These are phyloP conservation scores for Pelobates cultripes DNA, from an alignment of 2,797 vertebrate species.

Conservation along the genomic window DNA sequence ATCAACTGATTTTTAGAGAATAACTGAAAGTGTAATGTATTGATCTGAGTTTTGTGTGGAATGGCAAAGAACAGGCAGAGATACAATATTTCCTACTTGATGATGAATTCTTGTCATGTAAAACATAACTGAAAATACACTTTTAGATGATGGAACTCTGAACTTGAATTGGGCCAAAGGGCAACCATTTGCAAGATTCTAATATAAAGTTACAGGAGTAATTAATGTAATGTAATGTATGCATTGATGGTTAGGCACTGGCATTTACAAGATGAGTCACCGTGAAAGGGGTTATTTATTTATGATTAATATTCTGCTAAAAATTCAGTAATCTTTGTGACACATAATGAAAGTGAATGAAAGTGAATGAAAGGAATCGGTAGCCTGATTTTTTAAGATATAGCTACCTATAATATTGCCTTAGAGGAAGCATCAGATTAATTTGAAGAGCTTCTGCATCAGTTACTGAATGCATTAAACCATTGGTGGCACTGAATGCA, in stretches of 20 bases:
- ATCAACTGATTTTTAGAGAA: no score
- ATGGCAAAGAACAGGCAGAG: no score
- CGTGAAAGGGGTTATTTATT: not conserved
- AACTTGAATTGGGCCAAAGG: not conserved
- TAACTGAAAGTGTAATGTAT: no score
- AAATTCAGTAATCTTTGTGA: not conserved
- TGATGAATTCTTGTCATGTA: no score
- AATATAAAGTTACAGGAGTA: not conserved
- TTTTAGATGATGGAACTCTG: no score
- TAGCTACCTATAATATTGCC: not conserved
- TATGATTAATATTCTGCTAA: not conserved
- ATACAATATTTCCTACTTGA: no score
- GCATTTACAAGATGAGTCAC: not conserved
- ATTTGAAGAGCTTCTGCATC: no score
- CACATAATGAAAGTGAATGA: not conserved
- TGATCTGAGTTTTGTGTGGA: no score
- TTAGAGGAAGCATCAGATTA: not conserved
- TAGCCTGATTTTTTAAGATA: not conserved
- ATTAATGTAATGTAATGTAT: not conserved
- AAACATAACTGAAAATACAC: no score
- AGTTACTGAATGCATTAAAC: no score
- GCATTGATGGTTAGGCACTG: not conserved
- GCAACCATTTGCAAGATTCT: not conserved
- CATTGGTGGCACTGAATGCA: no score
- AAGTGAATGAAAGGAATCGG: not conserved